Conservation (phyloP, 2,888 invertebrate species). For the Thereva nobilitata region DNA sequence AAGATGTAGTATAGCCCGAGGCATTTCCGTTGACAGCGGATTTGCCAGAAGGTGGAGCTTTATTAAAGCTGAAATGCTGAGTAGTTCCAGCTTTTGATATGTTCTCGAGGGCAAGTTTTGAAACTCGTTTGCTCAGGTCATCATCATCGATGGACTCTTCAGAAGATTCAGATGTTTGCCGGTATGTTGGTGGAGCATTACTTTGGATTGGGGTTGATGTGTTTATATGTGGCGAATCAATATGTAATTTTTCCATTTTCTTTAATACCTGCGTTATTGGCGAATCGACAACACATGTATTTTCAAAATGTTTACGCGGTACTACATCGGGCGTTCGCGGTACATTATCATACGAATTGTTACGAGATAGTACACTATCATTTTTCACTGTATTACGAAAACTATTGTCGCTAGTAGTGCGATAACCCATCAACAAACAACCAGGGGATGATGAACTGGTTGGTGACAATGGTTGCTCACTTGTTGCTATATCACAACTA, state of each 20-base stretch:
- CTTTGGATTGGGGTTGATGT: conserved; percentile 6
- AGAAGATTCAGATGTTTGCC: conserved; percentile 39
- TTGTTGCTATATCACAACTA: conserved; percentile 26
- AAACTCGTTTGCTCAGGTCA: conserved; percentile 58
- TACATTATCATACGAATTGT: conserved; percentile 37
- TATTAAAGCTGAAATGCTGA: conserved; percentile 60
- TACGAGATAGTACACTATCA: conserved; percentile 40
- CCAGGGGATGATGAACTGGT: conserved; percentile 11
- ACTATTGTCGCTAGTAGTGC: conserved; percentile 20
- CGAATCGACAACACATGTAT: conserved; percentile 41
- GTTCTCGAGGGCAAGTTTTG: conserved; percentile 67
- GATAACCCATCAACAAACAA: conserved; percentile 18
- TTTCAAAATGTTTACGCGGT: conserved; percentile 50
- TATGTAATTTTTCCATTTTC: conserved; percentile 49
- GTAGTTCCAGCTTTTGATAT: conserved; percentile 71
- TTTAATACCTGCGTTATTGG: conserved; percentile 52
- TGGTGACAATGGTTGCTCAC: conserved; percentile 20
- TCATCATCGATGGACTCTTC: conserved; percentile 45
- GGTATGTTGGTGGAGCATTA: not conserved
- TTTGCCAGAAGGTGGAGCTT: not conserved
- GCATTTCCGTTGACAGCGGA: conserved; percentile 22
- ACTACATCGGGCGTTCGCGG: conserved; percentile 61
- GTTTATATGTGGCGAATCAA: conserved; percentile 43
- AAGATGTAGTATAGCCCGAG: not conserved
- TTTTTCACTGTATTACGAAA: conserved; percentile 33